Evolutionary conservation across 2,113 vertebrate species (phyloP).

Genomic region (Lethenteron reissneri): DNA sequence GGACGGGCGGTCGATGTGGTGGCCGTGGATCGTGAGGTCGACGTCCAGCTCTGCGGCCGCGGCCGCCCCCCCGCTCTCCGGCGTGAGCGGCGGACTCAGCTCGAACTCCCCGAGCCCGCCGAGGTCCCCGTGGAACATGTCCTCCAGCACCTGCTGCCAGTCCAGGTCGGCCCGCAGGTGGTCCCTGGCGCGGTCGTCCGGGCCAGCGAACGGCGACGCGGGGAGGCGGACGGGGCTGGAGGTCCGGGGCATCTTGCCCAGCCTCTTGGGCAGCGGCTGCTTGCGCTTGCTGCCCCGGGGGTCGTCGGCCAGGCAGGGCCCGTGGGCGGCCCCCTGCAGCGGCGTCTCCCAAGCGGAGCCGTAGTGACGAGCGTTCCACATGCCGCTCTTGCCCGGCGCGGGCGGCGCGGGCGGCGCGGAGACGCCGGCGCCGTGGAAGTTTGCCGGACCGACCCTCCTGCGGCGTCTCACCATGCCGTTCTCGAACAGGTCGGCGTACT

Average conservation of each 20-base stretch:
- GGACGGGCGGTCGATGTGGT: constrained; percentile 19
- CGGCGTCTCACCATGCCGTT: constrained; percentile 58
- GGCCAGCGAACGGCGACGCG: constrained; percentile 18
- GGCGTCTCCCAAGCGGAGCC: constrained; percentile 55
- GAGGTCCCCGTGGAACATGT: constrained; percentile 38
- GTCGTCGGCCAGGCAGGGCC: constrained; percentile 20
- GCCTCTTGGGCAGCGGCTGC: constrained; percentile 23
- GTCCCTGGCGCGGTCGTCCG: constrained; percentile 49
- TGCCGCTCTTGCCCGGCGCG: not conserved
- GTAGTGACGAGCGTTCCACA: constrained; percentile 26
- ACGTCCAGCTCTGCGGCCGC: constrained; percentile 13
- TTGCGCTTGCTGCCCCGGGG: constrained; percentile 36
- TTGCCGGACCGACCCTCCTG: constrained; percentile 17
- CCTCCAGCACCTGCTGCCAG: constrained; percentile 68
- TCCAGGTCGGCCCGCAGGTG: constrained; percentile 63
- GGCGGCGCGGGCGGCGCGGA: constrained; percentile 5
- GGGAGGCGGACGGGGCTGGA: constrained; percentile 37
- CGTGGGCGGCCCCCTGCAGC: constrained; percentile 30
- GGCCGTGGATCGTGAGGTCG: constrained; percentile 33
- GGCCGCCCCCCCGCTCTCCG: constrained; percentile 12
- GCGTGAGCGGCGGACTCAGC: constrained; percentile 32
- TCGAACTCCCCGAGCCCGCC: constrained; percentile 33
- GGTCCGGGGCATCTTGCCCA: constrained; percentile 24
- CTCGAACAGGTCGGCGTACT: constrained; percentile 57
- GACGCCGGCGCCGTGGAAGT: not conserved